A percentile compares a stretch with the other conserved stretches of the same genome.
Evolutionary conservation across 1,140 invertebrate species (phyloP).

Genomic region (Babylonia areolata): DNA sequence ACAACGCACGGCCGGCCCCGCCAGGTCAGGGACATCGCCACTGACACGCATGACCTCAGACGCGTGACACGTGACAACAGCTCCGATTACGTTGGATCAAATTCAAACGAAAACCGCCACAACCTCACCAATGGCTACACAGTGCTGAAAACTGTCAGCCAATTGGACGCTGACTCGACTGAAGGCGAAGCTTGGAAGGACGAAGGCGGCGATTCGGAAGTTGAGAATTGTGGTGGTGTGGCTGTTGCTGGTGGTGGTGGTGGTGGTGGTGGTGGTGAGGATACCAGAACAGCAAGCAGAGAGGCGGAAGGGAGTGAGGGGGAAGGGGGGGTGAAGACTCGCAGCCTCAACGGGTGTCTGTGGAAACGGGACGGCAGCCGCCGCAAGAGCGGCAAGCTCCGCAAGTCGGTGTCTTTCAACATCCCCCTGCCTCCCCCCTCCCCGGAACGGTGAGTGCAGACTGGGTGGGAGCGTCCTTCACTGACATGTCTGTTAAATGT

Average conservation of each 20-base stretch:
- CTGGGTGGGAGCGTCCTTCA: no score
- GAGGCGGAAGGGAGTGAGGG: background rate
- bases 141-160: background rate
- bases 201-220: background rate
- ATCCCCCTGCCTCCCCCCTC: background rate
- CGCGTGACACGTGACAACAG: background rate
- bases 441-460: background rate
- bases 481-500: no score
- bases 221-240: background rate
- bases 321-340: background rate
- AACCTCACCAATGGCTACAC: background rate
- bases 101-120: background rate
- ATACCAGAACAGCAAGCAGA: background rate
- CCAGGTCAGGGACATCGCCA: background rate
- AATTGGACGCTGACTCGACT: background rate
- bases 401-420: conserved; percentile 26
- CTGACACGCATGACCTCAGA: background rate
- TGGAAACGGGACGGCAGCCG: background rate
- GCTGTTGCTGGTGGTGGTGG: background rate
- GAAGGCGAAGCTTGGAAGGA: background rate
- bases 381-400: background rate
- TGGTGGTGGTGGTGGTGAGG: background rate
- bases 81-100: background rate
- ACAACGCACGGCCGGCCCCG: background rate
- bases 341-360: conserved; percentile 9